Evolutionary conservation across 2,113 vertebrate species (phyloP).

Genomic region (Oreochromis aureus): DNA sequence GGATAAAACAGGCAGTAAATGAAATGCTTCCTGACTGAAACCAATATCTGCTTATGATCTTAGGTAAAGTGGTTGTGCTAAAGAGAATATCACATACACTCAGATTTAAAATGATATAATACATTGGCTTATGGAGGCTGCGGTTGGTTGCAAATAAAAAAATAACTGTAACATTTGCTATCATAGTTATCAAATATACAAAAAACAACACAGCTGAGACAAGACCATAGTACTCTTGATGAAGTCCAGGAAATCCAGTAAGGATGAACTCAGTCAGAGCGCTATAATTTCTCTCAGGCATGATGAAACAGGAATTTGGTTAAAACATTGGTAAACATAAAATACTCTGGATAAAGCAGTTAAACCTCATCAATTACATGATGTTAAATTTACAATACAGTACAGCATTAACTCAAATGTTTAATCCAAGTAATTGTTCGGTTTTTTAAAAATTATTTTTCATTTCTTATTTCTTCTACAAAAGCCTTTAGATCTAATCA

Average conservation of each 20-base stretch:
- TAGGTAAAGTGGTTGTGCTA: no score
- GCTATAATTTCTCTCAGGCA: conserved; percentile 38
- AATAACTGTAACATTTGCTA: no score
- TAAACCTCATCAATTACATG: no score
- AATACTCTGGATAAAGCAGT: no score
- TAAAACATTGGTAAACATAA: no score
- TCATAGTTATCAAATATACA: accelerated
- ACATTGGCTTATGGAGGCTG: conserved; percentile 24
- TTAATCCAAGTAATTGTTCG: background rate
- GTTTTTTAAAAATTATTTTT: background rate
- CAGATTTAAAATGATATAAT: no score
- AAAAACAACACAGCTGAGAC: conserved; percentile 42
- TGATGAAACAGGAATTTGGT: background rate
- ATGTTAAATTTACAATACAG: no score
- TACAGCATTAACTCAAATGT: background rate
- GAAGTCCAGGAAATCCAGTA: conserved; percentile 55
- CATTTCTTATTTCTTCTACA: background rate
- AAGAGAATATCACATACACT: no score
- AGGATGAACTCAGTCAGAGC: conserved; percentile 44
- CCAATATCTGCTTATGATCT: no score
- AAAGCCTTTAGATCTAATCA: background rate
- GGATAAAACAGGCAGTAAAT: no score
- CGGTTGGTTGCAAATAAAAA: background rate
- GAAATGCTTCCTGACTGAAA: no score
- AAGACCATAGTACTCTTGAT: conserved; percentile 23